phyloP scores from a whole-genome alignment of 92 coral and sea anemone genomes.

The Siderastrea siderea region DNA sequence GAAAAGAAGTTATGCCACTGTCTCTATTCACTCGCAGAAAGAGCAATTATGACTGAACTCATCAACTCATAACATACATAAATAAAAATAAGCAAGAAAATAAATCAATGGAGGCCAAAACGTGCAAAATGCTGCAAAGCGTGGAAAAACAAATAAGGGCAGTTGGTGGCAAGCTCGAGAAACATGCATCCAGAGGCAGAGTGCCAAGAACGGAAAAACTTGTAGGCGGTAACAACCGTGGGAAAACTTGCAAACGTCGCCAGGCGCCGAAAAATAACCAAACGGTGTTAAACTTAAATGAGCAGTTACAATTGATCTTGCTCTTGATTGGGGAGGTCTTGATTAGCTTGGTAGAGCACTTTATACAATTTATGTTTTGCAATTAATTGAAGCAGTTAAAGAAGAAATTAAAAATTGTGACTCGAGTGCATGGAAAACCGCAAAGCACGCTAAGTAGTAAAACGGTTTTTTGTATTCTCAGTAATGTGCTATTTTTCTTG shows the following conservation, averaged over 20 bases:
- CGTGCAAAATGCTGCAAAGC: background rate
- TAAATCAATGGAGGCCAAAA: background rate
- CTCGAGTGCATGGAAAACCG: too few species aligned
- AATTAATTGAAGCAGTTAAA: too few species aligned
- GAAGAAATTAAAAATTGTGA: too few species aligned
- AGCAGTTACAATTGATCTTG: too few species aligned
- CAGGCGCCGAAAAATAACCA: background rate
- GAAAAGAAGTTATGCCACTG: background rate
- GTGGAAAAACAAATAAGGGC: background rate
- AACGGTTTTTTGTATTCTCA: too few species aligned
- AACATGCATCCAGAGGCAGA: background rate
- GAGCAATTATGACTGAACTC: too few species aligned
- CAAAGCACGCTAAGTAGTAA: too few species aligned
- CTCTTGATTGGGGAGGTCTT: too few species aligned
- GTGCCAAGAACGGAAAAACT: background rate
- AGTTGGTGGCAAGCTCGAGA: background rate
- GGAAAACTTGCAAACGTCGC: background rate
- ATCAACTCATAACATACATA: background rate
- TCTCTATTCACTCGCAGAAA: slow-evolving; percentile 50
- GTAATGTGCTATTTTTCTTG: background rate
- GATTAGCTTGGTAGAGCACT: too few species aligned
- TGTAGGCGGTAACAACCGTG: background rate
- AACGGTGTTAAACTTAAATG: background rate
- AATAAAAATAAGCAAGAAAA: background rate
- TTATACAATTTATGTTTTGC: too few species aligned